Evolutionary conservation across 2,113 vertebrate genomes (phyloP), one percentile per base, ranked within the genome.

Genomic region (Blennius ocellaris): DNA sequence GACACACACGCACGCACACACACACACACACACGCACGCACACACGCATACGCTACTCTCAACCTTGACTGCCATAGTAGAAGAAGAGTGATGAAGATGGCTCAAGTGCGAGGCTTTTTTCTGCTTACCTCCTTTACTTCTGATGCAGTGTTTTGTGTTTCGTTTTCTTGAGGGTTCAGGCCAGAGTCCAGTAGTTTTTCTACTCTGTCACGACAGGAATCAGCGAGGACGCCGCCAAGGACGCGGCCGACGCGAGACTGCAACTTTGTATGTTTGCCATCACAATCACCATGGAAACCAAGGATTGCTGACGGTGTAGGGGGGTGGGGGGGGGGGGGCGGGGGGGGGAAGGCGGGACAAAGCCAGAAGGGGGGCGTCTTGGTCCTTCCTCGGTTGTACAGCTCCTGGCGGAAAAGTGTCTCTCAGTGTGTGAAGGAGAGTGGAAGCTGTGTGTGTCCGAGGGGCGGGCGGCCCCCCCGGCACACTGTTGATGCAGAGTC

Each of bases 91-190:
- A 81, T 51, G 54, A 64, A 71, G 76, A 67, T 53, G 85, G 84
- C 80, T 73, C 51, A 8, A 81, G 76, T 65, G 76, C 74, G 66
- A 76, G 62, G 74, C 65, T 90, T 88, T 83, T 87, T 87, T 87
- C 91, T 86, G 88, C 85, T 89, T 91, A 89, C 89, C 91, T 91
- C 85, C 85, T 90, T 86, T 80, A 78, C 82, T 89, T 87, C 84
- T 83, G 81, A 92, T 84, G 89, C 87, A 86, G 87, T 91, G 88
- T 86, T 88, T 86, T 45, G 87, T 80, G 63, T 89, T 66, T 86
- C 83, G 71, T 58, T 69, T 79, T 83, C 64, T 78, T 48, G 76
- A 80, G 84, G 87, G 81, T 78, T 89, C 86, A 70, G 77, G 84
- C 78, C 80, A 75, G 79, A 88, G 83, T 85, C 86, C 74, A 58